Evolutionary conservation across 2,797 vertebrate species (phyloP), one percentile per base, ranked within the genome.

Genomic region (Cephalopachus bancanus): DNA sequence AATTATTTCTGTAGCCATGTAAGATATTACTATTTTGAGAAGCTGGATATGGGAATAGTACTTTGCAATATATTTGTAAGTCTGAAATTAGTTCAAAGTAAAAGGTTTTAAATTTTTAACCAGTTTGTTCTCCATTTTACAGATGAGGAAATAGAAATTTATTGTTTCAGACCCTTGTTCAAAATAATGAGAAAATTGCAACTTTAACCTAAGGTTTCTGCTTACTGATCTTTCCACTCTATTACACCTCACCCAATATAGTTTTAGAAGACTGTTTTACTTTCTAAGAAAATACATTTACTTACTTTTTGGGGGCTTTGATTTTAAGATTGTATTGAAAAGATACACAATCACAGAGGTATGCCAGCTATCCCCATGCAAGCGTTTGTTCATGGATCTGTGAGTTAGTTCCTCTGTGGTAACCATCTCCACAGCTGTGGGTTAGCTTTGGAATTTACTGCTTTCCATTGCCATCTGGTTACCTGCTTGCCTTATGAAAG

Each of bases 201-300:
- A 62, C 19, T 17, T 5, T 37, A 89, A 96, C 10, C 12, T 69
- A 30, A 5, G 3, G 24, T 85, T 96, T 84, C 71, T 74, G 37
- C 51, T 85, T 88, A 28, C 72, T 69, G 17, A 33, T 67, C 26
- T 28, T 75, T 83, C 26, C 51, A 19, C 60, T 22, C 60, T 3
- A 72, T 30, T 55, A 91, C 67, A n/a, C n/a, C 72, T 92, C 26
- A 8, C 24, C 28, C 19, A 64, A 2, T 6, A 69, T 1, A 89
- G 22, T 55, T 89, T 93, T 72, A 76, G 57, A 93, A 84, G 62
- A 74, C 15, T 94, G 81, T 30, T 33, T 81, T 92, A 74, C 71
- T 62, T 78, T 87, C 51, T 30, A 79, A 62, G 44, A 65, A 72
- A 30, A 71, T 79, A 65, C 44, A 28, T 26, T 17, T 30, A 22